phyloP scores from a whole-genome alignment of 2,113 vertebrate species.

The Menura novaehollandiae region DNA sequence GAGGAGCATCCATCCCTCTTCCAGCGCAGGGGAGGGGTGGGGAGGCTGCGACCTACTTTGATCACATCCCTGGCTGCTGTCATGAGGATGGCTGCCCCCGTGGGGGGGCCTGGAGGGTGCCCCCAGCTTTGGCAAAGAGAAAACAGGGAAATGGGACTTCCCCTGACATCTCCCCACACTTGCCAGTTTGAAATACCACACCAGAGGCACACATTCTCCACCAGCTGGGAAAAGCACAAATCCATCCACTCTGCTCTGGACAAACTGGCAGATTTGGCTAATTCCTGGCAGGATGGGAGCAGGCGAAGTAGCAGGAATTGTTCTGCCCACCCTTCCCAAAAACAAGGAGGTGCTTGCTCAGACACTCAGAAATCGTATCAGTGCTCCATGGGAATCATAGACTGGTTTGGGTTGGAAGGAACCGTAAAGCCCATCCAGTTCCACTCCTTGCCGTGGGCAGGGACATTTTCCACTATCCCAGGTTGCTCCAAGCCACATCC shows the following conservation, averaged over 20 bases:
- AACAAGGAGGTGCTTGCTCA: neutral
- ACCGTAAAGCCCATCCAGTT: neutral
- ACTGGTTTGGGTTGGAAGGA: neutral
- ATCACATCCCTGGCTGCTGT: neutral
- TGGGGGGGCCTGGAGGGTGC: rapidly evolving
- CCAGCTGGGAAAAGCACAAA: neutral
- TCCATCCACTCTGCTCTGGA: neutral
- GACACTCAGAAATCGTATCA: too few species aligned
- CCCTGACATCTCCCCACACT: neutral
- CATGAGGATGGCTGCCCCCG: neutral
- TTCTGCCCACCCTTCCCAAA: neutral
- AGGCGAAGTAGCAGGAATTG: rapidly evolving
- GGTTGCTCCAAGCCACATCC: rapidly evolving
- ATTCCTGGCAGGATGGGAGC: neutral
- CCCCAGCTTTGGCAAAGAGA: neutral
- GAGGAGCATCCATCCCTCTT: neutral
- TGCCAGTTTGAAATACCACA: neutral
- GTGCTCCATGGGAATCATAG: neutral
- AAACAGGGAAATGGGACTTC: neutral
- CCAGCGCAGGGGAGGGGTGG: neutral
- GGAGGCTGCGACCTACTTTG: neutral
- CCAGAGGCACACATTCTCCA: neutral
- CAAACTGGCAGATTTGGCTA: neutral
- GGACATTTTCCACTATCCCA: neutral
- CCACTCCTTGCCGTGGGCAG: neutral